Percentiles rank a stretch among this genome's conserved stretches.
Evolutionary conservation across 2,113 vertebrate species (phyloP).

Genomic region (Apodemus speciosus): DNA sequence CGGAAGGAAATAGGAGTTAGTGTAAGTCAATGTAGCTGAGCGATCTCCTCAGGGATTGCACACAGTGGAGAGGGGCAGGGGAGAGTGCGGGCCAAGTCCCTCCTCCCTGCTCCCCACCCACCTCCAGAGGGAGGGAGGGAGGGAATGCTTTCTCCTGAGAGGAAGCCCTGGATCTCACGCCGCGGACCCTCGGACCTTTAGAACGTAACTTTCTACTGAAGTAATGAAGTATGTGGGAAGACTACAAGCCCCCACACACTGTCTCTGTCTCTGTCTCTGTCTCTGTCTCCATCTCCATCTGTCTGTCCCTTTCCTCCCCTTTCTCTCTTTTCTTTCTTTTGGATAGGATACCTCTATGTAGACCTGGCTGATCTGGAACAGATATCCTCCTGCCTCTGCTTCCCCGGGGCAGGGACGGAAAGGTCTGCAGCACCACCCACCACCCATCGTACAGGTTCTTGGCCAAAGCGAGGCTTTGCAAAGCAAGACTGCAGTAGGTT

Average conservation of each 20-base stretch:
- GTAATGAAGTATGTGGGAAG: not conserved
- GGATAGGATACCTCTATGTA: not conserved
- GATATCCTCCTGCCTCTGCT: not conserved
- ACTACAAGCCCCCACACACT: not conserved
- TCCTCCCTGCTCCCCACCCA: not conserved
- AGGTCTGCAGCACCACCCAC: not conserved
- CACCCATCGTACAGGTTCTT: not conserved
- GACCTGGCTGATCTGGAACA: not conserved
- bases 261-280: accelerated
- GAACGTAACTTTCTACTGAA: not conserved
- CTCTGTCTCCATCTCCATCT: too few relatives aligned
- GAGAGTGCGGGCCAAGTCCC: not conserved
- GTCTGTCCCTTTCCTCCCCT: not conserved
- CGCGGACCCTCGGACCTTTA: not conserved
- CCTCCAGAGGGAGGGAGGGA: not conserved
- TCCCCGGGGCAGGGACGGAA: not conserved
- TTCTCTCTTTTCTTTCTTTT: not conserved
- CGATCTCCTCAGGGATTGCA: not conserved
- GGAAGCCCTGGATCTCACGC: not conserved
- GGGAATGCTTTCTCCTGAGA: not conserved
- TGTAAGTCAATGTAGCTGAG: not conserved
- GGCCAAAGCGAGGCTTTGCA: not conserved
- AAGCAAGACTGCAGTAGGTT: not conserved
- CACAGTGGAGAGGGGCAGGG: not conserved
- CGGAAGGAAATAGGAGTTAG: not conserved